A percentile compares a stretch with the other conserved stretches of the same genome.
phyloP scores from a whole-genome alignment of 2,888 invertebrate genomes.

The Agrotis puta region DNA sequence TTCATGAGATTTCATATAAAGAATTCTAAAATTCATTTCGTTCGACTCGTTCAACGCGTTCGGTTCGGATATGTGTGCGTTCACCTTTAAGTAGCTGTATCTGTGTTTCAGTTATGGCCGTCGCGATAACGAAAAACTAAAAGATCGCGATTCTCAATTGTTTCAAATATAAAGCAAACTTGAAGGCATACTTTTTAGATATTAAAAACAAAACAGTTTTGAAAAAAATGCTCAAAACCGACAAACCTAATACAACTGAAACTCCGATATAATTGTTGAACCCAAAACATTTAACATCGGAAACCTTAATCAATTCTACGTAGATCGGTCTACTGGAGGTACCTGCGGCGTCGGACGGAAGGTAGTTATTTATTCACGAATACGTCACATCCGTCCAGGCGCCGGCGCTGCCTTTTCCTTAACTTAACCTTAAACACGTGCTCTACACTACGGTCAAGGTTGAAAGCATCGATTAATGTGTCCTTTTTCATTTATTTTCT shows the following conservation, averaged over 20 bases:
- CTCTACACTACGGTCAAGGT: conserved; percentile 45
- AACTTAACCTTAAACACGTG: conserved; percentile 42
- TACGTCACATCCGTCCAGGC: conserved; percentile 47
- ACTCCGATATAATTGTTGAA: conserved; percentile 21
- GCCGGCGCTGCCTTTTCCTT: conserved; percentile 31
- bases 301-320: conserved; percentile 54
- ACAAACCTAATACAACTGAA: conserved; percentile 1
- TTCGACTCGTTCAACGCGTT: no score
- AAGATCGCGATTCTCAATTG: not conserved
- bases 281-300: conserved; percentile 54
- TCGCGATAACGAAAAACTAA: not conserved
- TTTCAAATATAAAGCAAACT: not conserved
- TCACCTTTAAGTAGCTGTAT: not conserved
- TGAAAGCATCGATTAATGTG: conserved; percentile 23
- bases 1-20: no score
- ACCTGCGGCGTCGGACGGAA: conserved; percentile 13
- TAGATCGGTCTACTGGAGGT: conserved; percentile 26
- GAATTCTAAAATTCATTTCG: no score
- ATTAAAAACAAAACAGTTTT: conserved; percentile 7
- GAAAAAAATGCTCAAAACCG: conserved; percentile 11
- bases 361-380: conserved; percentile 50
- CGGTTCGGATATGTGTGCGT: no score
- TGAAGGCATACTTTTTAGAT: not conserved
- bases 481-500: conserved; percentile 23
- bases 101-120: not conserved